Evolutionary conservation across 2,797 vertebrate genomes (phyloP).

Genomic region (Ateles fusciceps): DNA sequence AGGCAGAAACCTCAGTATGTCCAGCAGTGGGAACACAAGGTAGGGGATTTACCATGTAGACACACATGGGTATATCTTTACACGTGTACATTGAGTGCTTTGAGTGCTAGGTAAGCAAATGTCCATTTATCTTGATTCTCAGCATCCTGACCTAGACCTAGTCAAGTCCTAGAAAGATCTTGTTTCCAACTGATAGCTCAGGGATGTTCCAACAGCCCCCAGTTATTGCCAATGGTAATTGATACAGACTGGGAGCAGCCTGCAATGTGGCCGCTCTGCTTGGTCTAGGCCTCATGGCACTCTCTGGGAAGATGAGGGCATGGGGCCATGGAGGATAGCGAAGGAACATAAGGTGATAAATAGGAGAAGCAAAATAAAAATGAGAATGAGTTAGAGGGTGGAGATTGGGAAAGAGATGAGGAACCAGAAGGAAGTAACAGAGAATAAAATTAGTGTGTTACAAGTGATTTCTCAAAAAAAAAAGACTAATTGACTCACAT

Average conservation of each 20-base stretch:
- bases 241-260: rapidly evolving
- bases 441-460: not conserved
- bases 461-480: constrained; percentile 3
- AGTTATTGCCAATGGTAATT: not conserved
- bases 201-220: not conserved
- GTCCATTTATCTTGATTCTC: not conserved
- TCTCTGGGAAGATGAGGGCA: not conserved
- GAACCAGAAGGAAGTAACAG: not conserved
- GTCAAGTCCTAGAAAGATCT: not conserved
- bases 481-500: not conserved
- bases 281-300: not conserved
- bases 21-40: not conserved
- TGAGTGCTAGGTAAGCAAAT: not conserved
- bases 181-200: not conserved
- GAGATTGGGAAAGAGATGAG: not conserved
- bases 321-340: not conserved
- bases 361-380: not conserved
- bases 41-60: not conserved
- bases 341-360: not conserved
- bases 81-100: not conserved
- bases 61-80: not conserved
- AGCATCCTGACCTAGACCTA: not conserved
- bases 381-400: not conserved
- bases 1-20: not conserved
- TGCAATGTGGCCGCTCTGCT: not conserved